phyloP scores from a whole-genome alignment of 1,140 invertebrate species.

The Conopomorpha cramerella region DNA sequence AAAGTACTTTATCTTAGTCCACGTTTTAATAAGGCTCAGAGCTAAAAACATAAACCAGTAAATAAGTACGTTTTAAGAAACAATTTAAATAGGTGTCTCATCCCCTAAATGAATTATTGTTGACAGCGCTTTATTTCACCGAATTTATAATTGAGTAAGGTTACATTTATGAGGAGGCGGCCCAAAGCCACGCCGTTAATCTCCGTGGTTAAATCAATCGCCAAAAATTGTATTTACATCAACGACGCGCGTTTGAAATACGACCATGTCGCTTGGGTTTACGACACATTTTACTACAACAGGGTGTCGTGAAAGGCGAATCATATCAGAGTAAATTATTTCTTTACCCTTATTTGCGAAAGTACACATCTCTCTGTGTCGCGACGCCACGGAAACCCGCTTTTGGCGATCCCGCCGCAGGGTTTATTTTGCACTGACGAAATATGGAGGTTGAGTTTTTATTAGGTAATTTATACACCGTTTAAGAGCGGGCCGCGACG shows the following conservation, averaged over 20 bases:
- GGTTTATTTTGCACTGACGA: conserved; percentile 26
- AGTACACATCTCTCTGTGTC: conserved; percentile 22
- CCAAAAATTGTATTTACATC: conserved; percentile 45
- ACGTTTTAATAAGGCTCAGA: no score
- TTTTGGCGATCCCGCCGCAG: conserved; percentile 17
- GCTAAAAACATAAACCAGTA: no score
- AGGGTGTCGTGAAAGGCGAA: conserved; percentile 32
- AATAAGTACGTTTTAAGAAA: no score
- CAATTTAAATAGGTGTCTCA: no score
- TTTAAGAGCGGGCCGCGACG: conserved; percentile 31
- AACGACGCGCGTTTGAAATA: conserved; percentile 9
- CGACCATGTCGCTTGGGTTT: conserved; percentile 15
- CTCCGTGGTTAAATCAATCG: conserved; percentile 48
- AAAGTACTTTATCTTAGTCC: no score
- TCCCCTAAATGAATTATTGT: no score
- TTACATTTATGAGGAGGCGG: conserved; percentile 38
- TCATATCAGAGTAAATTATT: conserved; percentile 51
- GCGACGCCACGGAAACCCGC: conserved; percentile 10
- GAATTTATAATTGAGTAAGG: neutral
- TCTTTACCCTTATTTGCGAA: conserved; percentile 29
- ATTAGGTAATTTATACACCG: conserved; percentile 51
- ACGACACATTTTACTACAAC: no score
- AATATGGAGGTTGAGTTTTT: conserved; percentile 25
- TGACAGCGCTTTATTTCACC: no score
- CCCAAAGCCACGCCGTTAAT: conserved; percentile 44